Evolutionary conservation across 2,888 invertebrate species (phyloP), one percentile per base, ranked within the genome.

Genomic region (Kryphioiulus occultus): DNA sequence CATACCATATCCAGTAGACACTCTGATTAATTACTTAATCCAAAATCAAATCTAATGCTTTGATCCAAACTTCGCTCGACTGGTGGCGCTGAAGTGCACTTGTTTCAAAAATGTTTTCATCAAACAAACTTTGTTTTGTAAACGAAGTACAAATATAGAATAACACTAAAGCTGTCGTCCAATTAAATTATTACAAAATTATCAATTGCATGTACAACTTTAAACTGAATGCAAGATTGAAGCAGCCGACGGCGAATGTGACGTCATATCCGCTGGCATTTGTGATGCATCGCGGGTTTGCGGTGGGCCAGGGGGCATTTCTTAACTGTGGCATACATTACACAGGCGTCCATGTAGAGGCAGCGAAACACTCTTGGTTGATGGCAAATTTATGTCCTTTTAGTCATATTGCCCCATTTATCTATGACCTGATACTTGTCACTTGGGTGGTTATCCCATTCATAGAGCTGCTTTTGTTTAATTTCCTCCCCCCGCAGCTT

Each of bases 361-460:
- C 59, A 59, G 59, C 59, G 59, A 59, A 59, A 59, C 59, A 59
- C 59, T 59, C 59, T 9, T 9, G 59, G 2, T 59, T 59, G 59
- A 59, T 59, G 59, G 59, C 59, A 59, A 59, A 59, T 59, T 59
- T 59, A 59, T 59, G 59, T 59, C 59, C 59, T 59, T 59, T 59
- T 59, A 59, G 59, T 59, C 59, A 59, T 59, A 59, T 59, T 59
- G 59, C 59, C 59, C 59, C 59, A 59, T 59, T 59, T 59, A 59
- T 59, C 59, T 59, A 59, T 59, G 59, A 59, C 59, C 59, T 59
- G 59, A 59, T 59, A 59, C 59, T 59, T 59, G 59, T 59, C 59
- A 59, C 59, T 59, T 59, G 59, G 59, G 59, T n/a, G 59, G 59
- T 59, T 59, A 59, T 59, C 59, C 59, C 59, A 59, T 59, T 59